Base-by-base conservation (phyloP, 2,113 vertebrate genomes). In the Oryzias woworae region DNA sequence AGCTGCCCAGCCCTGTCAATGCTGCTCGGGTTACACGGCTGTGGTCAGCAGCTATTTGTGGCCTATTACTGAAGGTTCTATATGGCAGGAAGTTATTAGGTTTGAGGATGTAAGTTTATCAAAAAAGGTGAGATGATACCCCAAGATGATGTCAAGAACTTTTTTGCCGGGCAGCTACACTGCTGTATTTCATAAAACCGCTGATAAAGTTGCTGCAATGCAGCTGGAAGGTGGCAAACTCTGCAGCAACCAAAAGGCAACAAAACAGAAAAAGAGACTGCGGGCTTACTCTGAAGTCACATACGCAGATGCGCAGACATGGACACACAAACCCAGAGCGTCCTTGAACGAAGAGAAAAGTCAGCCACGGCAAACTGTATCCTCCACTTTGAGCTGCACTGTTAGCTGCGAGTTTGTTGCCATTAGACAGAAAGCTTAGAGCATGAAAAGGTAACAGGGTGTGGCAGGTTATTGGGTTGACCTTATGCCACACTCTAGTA, bases 21-120 rank as follows among this genome's bases (percentile, higher is more conserved):
- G 7, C 62, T 24, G 69, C 75, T 90, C 85, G 57, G 6, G 75
- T 90, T 84, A 88, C 89, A 63, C 68, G 0, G 45, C 51, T 61
- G 75, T 75, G 76, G 65, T 67, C 50, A 70, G 53, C 23, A 54
- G 55, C 76, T 77, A 69, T 84, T 69, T 85, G 84, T 22, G 18
- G 60, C 10, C 0, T 20, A 12, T 55, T 77, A 83, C 77, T 72
- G 77, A 83, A 78, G 41, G 54, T 69, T 73, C 60, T 69, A 69
- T 28, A 74, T 71, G 56, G 71, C 49, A 23, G 68, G 52, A 69
- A 68, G 76, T 18, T 16, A 71, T 66, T 72, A 67, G 62, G 53
- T 28, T 44, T 36, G 36, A 36, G 8, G 14, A 62, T 69, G 53
- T 23, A 69, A 58, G 59, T 28, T 42, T 42, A 23, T 20, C 24